Evolutionary conservation across 1,140 invertebrate species (phyloP).

Genomic region (Atta cephalotes): DNA sequence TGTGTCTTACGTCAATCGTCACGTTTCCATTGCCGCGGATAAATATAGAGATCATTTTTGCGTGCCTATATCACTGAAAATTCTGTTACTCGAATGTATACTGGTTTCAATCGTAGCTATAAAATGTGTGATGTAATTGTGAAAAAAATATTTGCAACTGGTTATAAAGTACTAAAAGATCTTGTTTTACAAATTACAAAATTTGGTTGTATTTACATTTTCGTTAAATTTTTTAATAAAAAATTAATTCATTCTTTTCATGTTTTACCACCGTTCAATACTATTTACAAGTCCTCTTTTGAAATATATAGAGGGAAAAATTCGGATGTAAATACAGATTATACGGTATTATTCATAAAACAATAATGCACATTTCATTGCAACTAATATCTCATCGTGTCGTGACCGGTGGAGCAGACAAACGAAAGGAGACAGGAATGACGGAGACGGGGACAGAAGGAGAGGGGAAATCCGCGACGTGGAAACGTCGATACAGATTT

Average conservation of each 20-base stretch:
- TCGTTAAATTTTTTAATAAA: background rate
- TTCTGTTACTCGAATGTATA: slow-evolving; percentile 23
- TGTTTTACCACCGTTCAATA: background rate
- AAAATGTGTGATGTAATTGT: background rate
- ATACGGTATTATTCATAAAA: slow-evolving; percentile 67
- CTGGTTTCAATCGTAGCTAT: slow-evolving; percentile 17
- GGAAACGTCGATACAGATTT: slow-evolving; percentile 65
- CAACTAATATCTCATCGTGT: slow-evolving; percentile 77
- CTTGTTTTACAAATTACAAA: background rate
- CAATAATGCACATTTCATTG: slow-evolving; percentile 75
- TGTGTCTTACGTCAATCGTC: slow-evolving; percentile 28
- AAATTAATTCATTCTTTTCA: background rate
- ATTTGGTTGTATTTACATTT: background rate
- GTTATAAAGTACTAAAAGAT: slow-evolving; percentile 69
- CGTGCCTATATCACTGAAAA: background rate
- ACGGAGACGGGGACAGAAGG: background rate
- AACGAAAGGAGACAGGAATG: slow-evolving; percentile 3
- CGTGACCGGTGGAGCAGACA: background rate
- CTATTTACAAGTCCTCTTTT: background rate
- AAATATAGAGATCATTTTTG: slow-evolving; percentile 34
- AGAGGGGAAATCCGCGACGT: slow-evolving; percentile 35
- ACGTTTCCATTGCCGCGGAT: slow-evolving; percentile 48
- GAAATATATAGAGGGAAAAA: background rate
- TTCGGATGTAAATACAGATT: slow-evolving; percentile 74
- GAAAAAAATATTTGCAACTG: background rate